Conservation (phyloP, 2,113 vertebrate genomes). For the Daphoenositta chrysoptera region DNA sequence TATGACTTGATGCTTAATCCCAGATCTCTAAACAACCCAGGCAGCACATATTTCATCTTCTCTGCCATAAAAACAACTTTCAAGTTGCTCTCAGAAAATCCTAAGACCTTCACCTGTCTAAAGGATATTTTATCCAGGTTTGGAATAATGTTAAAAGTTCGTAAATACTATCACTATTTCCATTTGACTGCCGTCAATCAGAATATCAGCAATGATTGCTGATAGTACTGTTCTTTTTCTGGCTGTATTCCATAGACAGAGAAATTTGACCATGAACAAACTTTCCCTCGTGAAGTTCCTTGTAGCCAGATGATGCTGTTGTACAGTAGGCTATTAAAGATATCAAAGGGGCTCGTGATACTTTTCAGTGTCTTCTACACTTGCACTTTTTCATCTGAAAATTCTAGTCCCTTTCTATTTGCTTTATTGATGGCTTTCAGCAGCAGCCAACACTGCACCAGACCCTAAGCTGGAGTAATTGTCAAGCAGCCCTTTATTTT, state of each 20-base stretch:
- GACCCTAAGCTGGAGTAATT: background rate
- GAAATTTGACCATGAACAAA: background rate
- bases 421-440: background rate
- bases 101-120: background rate
- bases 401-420: background rate
- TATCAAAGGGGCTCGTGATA: background rate
- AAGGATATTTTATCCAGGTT: background rate
- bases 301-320: background rate
- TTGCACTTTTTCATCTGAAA: background rate
- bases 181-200: background rate
- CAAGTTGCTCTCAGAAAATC: background rate
- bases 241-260: background rate
- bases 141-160: background rate
- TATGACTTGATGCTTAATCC: background rate
- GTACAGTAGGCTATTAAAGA: background rate
- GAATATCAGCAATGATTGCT: background rate
- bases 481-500: conserved; percentile 1
- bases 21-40: background rate
- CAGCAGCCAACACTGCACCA: background rate
- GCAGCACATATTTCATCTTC: background rate
- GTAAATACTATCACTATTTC: background rate
- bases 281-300: background rate
- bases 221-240: background rate
- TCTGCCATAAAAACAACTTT: background rate
- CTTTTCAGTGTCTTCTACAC: background rate